Base-by-base conservation (phyloP, 2,888 invertebrate species). In the Keiferia lycopersicella region DNA sequence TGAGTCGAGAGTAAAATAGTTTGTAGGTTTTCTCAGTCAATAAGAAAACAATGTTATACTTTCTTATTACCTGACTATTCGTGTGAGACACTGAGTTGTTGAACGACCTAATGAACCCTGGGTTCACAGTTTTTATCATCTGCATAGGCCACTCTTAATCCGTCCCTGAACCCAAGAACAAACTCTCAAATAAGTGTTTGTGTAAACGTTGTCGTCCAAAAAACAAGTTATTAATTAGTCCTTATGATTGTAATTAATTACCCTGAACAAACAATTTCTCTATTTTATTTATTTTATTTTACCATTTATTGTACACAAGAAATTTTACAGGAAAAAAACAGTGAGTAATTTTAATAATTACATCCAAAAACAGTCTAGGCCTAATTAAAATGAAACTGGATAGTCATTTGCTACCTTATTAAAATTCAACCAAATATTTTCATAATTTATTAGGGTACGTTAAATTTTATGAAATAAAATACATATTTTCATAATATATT, bases 171-270 rank as follows among this genome's bases (percentile, higher is more conserved):
- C 22, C 14, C n/a, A 2, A 14, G 74, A 78, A 77, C 71, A 68
- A 67, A 70, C 72, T 71, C 71, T 76, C 77, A 75, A 80, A 77
- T 76, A 74, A 80, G 76, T 79, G 79, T 80, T 18, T 80, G n/a
- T 45, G n/a, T 78, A 78, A 79, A 77, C 73, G 64, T 67, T 62
- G 70, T 71, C 68, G 71, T 66, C 67, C 66, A 64, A 71, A 71
- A 71, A 74, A 73, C 73, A 68, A 73, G 73, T 72, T 77, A 82
- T 82, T 83, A 83, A 84, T 84, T 83, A 84, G 81, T 79, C 74
- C 65, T 69, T 69, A 73, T 76, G 77, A 79, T 80, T 78, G 77
- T 78, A 78, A 80, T 78, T 75, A 76, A 77, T 79, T 68, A 73
- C 67, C 72, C 70, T 69, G 65, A 64, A 67, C 16, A 64, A 64